Percentiles rank a stretch among this genome's conserved stretches.
Conservation (phyloP, 2,888 invertebrate genomes). For the Cephus nigrinus region DNA sequence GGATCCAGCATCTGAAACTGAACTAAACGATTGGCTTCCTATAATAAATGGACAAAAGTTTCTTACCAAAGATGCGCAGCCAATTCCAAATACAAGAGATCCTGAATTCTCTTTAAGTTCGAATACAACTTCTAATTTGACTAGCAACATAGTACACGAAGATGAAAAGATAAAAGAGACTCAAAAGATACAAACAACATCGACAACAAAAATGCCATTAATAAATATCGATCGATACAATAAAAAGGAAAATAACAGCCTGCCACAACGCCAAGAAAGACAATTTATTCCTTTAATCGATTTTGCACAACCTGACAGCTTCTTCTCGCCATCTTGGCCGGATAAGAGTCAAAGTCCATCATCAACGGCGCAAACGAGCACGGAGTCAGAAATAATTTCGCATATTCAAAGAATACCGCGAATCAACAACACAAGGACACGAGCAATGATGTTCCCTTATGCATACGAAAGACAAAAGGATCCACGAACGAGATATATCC, state of each 20-base stretch:
- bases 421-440: slow-evolving; percentile 20
- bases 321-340: slow-evolving; percentile 23
- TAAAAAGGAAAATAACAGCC: background rate
- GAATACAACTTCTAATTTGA: background rate
- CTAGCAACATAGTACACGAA: background rate
- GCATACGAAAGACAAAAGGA: slow-evolving; percentile 60
- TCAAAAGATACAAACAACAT: background rate
- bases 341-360: slow-evolving; percentile 15
- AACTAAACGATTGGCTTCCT: background rate
- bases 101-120: background rate
- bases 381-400: slow-evolving; percentile 27
- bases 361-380: slow-evolving; percentile 17
- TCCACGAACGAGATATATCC: slow-evolving; percentile 61
- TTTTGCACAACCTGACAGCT: slow-evolving; percentile 31
- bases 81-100: background rate
- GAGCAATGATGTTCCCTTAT: slow-evolving; percentile 57
- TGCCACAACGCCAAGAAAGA: slow-evolving; percentile 25
- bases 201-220: slow-evolving; percentile 11
- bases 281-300: slow-evolving; percentile 57
- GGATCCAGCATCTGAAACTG: background rate
- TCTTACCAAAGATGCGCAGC: background rate
- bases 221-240: background rate
- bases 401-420: slow-evolving; percentile 56
- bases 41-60: background rate
- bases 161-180: slow-evolving; percentile 13